phyloP scores from a whole-genome alignment of 2,113 vertebrate genomes.

The Silurus asotus region DNA sequence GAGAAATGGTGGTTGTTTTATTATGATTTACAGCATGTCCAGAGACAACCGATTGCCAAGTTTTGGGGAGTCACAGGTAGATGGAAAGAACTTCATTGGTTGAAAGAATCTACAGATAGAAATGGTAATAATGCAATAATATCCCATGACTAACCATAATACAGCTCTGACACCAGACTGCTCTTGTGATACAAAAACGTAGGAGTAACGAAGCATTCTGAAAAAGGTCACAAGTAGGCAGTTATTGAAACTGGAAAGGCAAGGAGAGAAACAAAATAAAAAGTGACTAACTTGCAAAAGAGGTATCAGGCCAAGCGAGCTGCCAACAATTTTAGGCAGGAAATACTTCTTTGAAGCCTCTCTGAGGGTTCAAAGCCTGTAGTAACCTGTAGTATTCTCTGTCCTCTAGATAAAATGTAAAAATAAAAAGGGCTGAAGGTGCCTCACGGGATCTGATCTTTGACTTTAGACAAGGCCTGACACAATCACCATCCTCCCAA shows the following conservation, averaged over 20 bases:
- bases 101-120: background rate
- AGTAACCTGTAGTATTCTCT: background rate
- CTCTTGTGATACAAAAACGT: background rate
- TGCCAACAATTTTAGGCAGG: background rate
- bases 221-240: background rate
- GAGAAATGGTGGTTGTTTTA: background rate
- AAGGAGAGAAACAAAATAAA: background rate
- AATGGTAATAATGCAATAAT: background rate
- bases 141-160: background rate
- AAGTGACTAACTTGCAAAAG: background rate
- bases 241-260: background rate
- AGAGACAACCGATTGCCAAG: background rate
- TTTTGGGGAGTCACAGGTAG: background rate
- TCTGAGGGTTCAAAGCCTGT: background rate
- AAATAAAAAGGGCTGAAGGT: background rate
- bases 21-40: background rate
- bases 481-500: constrained; percentile 1
- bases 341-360: constrained; percentile 5
- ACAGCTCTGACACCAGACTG: background rate
- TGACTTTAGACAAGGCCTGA: constrained; percentile 30
- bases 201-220: background rate
- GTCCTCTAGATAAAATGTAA: background rate
- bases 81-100: background rate
- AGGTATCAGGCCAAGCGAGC: background rate
- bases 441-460: background rate